Base-by-base conservation (phyloP, 2,113 vertebrate species). In the Nibea albiflora region DNA sequence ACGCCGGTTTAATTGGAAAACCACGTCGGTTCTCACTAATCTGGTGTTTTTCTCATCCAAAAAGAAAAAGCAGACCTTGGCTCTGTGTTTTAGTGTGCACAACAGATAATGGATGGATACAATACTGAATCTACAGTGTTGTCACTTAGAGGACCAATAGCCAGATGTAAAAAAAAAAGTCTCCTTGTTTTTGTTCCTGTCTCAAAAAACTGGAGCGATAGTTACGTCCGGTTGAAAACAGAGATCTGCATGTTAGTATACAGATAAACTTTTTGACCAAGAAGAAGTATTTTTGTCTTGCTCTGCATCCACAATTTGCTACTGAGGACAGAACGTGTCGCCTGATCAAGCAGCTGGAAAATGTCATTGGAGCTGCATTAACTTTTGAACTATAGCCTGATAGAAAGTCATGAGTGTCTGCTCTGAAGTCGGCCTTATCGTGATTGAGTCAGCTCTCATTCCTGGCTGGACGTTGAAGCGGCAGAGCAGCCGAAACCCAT, bases 401-500 rank as follows among this genome's bases (percentile, higher is more conserved):
- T 19, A 54, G n/a, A 67, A 12, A 5, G 60, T 14, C 19, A 42
- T 28, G 63, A 12, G 66, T 24, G 26, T 70, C 2, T 12, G 35
- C 35, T 53, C 15, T 46, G 60, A 70, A 54, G 69, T 69, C 5
- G 1, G 56, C 31, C 47, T 80, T 61, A 26, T 73, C 9, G 15
- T 46, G 54, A 20, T 46, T 35, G 69, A 76, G 63, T 54, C 28
- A n/a, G 73, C 64, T 67, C 65, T 71, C 66, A 56, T 64, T 85
- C 39, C 58, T 64, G 79, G 76, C 63, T 72, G 63, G 49, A 72
- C 39, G 20, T 60, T 12, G n/a, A 44, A 75, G 58, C 72, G 70
- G 62, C 52, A 63, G 79, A 82, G 89, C 90, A 91, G 90, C 81
- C 69, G 86, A 85, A 84, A 31, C n/a, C 63, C 92, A 89, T 65